A percentile compares a stretch with the other conserved stretches of the same genome.
Evolutionary conservation across 2,113 vertebrate species (phyloP).

Genomic region (Odobenus rosmarus): DNA sequence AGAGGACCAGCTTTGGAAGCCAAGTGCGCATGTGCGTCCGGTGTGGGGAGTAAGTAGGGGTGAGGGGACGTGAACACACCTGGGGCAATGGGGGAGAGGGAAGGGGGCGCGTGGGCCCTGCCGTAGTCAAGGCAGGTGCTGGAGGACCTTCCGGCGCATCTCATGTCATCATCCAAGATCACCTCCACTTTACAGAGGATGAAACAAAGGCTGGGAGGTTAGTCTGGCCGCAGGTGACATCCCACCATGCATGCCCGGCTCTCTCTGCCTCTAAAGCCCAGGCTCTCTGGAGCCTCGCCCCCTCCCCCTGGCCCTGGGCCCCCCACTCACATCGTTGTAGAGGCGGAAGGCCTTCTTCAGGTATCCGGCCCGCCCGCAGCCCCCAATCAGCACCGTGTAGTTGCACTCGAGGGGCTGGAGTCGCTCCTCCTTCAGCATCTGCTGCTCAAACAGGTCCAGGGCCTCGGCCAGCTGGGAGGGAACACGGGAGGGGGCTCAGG

Average conservation of each 20-base stretch:
- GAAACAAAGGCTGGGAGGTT: background rate
- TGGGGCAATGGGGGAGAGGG: background rate
- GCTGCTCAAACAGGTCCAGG: conserved; percentile 92
- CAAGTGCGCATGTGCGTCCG: background rate
- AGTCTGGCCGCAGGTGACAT: background rate
- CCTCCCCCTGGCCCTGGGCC: fast-evolving
- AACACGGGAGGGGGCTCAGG: background rate
- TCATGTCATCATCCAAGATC: background rate
- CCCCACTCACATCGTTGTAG: conserved; percentile 92
- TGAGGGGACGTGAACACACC: background rate
- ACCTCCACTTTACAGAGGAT: background rate
- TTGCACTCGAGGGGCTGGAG: conserved; percentile 92
- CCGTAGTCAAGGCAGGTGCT: background rate
- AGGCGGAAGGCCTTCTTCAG: conserved; percentile 94
- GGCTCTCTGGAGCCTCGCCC: background rate
- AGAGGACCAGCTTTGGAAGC: background rate
- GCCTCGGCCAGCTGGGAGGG: conserved; percentile 91
- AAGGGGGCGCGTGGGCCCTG: fast-evolving
- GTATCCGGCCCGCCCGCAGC: conserved; percentile 93
- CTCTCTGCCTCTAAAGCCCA: background rate
- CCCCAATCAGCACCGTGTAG: conserved; percentile 95
- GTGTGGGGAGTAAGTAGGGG: too few species aligned
- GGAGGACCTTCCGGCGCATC: background rate
- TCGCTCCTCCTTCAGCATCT: conserved; percentile 93
- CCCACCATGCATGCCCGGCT: background rate